Evolutionary conservation across 2,888 invertebrate genomes (phyloP).

Genomic region (Papilio elwesi): DNA sequence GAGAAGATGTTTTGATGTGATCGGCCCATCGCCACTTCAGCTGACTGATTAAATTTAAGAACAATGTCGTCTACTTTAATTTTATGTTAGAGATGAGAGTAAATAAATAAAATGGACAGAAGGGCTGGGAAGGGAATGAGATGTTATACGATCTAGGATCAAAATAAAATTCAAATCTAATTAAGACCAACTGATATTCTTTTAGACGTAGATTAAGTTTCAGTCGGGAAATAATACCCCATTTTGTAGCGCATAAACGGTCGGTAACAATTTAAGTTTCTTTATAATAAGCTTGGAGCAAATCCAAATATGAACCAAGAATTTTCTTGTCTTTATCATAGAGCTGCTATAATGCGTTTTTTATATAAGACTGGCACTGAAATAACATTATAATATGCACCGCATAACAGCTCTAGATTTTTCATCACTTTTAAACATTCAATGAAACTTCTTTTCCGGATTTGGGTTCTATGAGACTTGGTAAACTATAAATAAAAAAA

Average conservation of each 20-base stretch:
- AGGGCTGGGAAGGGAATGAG: no score
- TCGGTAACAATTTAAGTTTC: conserved; percentile 29
- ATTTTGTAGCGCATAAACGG: conserved; percentile 10
- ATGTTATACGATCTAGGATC: background rate
- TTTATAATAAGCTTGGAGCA: conserved; percentile 31
- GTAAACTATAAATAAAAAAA: no score
- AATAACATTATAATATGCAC: background rate
- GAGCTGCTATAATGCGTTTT: conserved; percentile 2
- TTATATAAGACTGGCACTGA: conserved; percentile 13
- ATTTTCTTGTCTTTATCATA: conserved; percentile 24
- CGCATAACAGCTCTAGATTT: background rate
- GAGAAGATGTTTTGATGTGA: no score
- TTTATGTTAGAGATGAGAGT: no score
- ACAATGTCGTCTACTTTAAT: no score
- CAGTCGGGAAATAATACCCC: conserved; percentile 6
- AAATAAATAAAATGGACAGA: no score
- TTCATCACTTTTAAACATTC: no score
- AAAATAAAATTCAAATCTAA: background rate
- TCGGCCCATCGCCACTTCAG: no score
- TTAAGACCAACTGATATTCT: conserved; percentile 5
- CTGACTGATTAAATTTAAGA: no score
- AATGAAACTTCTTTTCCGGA: no score
- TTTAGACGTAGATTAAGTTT: conserved; percentile 11
- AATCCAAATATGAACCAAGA: conserved; percentile 31
- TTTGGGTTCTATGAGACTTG: no score